Evolutionary conservation across 2,888 invertebrate species (phyloP), one percentile per base, ranked within the genome.

Genomic region (Ptychoptera contaminata): DNA sequence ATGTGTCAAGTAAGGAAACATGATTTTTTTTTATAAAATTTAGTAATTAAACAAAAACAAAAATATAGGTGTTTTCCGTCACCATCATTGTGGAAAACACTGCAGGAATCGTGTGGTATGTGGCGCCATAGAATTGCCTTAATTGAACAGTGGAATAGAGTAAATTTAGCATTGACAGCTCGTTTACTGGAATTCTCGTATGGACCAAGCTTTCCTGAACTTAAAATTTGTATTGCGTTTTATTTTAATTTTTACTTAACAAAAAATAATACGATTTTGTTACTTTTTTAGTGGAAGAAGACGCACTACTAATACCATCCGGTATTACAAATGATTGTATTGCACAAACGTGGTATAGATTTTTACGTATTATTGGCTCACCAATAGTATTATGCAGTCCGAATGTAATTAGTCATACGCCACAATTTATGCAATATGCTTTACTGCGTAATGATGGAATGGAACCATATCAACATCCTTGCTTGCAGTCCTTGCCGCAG

Each of bases 101-200:
- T 96, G 49, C 76, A 88, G 54, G 91, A 92, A 66, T 86, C 91
- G 56, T 92, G 92, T 63, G 75, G 83, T 56, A 81, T 84, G 57
- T 96, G 96, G 94, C 74, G 96, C 10, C 96, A 97, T 69, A 80
- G 94, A 48, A 77, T 88, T 48, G 88, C 92, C 32, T 73, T 97
- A 8, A 79, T 94, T 23, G 86, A 88, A 61, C 94, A 96, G 59
- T 94, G 94, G 94, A 86, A 91, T 66, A 77, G 91, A 49, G 87
- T 92, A 31, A 93, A 91, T 63, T 72, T 92, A 41, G 84, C 86
- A 2, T 72, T 96, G 47, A 93, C 93, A 0, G 82, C 88, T 2
- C 71, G 83, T 37, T 71, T 94, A 42, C 68, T 94, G 15, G 72
- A 76, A 50, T 85, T 91, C 58, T 86, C 92, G 77, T 93, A 92